phyloP scores from a whole-genome alignment of 2,797 vertebrate species.

The Ispidina picta region DNA sequence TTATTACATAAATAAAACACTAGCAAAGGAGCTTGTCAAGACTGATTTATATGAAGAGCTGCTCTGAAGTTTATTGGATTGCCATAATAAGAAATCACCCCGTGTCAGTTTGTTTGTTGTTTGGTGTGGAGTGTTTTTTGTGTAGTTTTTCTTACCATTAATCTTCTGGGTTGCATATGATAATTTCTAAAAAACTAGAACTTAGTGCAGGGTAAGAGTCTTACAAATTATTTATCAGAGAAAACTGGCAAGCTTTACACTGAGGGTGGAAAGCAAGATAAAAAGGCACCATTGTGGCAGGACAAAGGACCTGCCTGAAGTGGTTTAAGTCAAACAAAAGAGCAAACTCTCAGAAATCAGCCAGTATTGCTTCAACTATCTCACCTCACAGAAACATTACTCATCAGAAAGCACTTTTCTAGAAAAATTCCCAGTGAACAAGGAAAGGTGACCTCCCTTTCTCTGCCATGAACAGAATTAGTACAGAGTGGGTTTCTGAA shows the following conservation, averaged over 20 bases:
- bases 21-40: slow-evolving; percentile 61
- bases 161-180: slow-evolving; percentile 40
- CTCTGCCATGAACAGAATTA: neutral
- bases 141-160: slow-evolving; percentile 27
- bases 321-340: neutral
- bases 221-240: neutral
- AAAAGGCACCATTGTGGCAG: neutral
- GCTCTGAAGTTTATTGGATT: slow-evolving; percentile 73
- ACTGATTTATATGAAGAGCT: slow-evolving; percentile 68
- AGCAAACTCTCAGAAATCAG: neutral
- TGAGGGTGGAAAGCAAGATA: neutral
- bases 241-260: neutral
- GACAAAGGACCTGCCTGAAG: neutral
- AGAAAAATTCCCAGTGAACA: neutral
- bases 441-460: neutral
- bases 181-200: slow-evolving; percentile 29
- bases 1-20: slow-evolving; percentile 77
- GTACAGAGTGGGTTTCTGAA: neutral
- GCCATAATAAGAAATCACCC: slow-evolving; percentile 73
- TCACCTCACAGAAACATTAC: neutral
- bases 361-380: neutral
- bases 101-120: slow-evolving; percentile 1
- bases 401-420: neutral
- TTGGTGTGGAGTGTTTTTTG: too few relatives aligned
- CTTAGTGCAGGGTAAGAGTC: neutral